Percentiles rank a stretch among this genome's conserved stretches.
phyloP scores from a whole-genome alignment of 2,113 vertebrate species.

The Megalops atlanticus region DNA sequence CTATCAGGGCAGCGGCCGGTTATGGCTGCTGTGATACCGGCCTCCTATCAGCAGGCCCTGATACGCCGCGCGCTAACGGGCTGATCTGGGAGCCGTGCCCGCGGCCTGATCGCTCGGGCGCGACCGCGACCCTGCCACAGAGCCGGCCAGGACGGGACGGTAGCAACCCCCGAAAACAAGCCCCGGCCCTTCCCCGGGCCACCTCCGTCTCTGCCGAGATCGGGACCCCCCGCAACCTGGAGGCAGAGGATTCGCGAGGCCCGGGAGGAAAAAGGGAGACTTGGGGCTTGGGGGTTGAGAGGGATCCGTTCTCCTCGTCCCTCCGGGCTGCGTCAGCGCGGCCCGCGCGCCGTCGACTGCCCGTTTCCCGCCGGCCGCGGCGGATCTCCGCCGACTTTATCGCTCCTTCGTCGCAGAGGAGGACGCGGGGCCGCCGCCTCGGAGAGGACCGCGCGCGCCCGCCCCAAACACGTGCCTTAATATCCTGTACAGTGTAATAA shows the following conservation, averaged over 20 bases:
- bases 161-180: background rate
- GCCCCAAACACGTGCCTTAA: conserved; percentile 70
- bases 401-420: background rate
- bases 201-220: too few relatives aligned
- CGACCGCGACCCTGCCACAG: background rate
- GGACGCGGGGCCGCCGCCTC: background rate
- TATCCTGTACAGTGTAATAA: conserved; percentile 69
- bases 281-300: background rate
- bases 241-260: background rate
- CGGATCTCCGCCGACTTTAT: background rate
- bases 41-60: too few relatives aligned
- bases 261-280: background rate
- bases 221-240: too few relatives aligned
- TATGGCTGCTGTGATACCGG: too few relatives aligned
- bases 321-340: too few relatives aligned
- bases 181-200: background rate
- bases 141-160: background rate
- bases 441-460: conserved; percentile 17
- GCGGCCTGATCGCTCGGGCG: background rate
- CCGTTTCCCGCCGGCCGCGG: background rate
- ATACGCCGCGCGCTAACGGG: too few relatives aligned
- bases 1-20: background rate
- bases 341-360: too few relatives aligned
- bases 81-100: too few relatives aligned
- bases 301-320: too few relatives aligned